A percentile compares a stretch with the other conserved stretches of the same genome.
phyloP scores from a whole-genome alignment of 1,140 invertebrate species.

The Dryas iulia region DNA sequence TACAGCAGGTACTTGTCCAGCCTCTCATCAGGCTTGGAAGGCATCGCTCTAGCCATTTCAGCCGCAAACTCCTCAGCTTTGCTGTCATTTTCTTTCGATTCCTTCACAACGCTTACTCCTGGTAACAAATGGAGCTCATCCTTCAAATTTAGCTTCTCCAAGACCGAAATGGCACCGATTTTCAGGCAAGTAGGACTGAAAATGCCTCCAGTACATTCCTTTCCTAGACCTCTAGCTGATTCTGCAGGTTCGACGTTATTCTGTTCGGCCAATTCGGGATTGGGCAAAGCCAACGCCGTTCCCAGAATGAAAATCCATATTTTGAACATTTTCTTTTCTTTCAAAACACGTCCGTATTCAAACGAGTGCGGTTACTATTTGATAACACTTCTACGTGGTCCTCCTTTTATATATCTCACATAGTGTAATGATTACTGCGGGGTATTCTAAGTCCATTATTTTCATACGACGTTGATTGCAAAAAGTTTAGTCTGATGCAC shows the following conservation, averaged over 20 bases:
- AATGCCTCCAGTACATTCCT: conserved; percentile 83
- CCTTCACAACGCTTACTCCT: conserved; percentile 86
- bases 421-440: conserved; percentile 63
- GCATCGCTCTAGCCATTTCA: conserved; percentile 87
- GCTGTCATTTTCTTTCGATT: conserved; percentile 81
- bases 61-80: conserved; percentile 85
- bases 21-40: conserved; percentile 87
- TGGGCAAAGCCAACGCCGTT: conserved; percentile 46
- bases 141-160: conserved; percentile 86
- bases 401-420: conserved; percentile 73
- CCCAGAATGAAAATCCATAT: conserved; percentile 42
- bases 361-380: conserved; percentile 59
- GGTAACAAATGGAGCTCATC: conserved; percentile 84
- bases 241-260: conserved; percentile 49
- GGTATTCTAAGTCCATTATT: conserved; percentile 69
- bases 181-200: conserved; percentile 90
- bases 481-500: conserved; percentile 38
- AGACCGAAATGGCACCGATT: conserved; percentile 88
- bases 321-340: conserved; percentile 49
- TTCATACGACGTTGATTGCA: conserved; percentile 75
- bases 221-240: conserved; percentile 58
- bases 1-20: conserved; percentile 87
- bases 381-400: conserved; percentile 56
- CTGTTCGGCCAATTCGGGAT: conserved; percentile 51
- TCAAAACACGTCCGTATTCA: conserved; percentile 48